These are phyloP conservation scores for Lindbergichthys nudifrons DNA, from an alignment of 2,797 vertebrate species.

Conservation along the genomic window DNA sequence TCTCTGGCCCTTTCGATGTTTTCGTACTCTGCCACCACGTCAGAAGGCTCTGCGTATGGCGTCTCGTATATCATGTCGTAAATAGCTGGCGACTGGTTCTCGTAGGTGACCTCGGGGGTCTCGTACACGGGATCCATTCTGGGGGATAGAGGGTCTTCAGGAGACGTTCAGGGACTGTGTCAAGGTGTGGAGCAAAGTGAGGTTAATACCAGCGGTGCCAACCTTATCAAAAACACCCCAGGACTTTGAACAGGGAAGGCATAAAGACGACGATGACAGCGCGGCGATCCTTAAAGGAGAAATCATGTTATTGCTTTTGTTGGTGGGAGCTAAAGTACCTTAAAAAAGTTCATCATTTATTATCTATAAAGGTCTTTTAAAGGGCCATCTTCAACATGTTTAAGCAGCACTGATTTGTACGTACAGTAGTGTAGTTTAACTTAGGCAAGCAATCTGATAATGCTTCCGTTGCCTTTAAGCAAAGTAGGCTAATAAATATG, in stretches of 20 bases:
- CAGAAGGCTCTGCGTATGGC: background rate
- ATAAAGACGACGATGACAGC: background rate
- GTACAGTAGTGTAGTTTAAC: background rate
- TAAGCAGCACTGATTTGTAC: background rate
- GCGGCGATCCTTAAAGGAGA: conserved; percentile 46
- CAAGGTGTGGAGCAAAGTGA: conserved; percentile 47
- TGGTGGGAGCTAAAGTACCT: background rate
- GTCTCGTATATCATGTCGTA: conserved; percentile 30
- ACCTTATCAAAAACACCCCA: conserved; percentile 53
- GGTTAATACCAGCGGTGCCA: conserved; percentile 1
- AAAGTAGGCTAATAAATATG: too few relatives aligned
- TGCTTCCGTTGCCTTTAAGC: background rate
- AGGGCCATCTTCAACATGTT: background rate
- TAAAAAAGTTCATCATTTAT: conserved; percentile 8
- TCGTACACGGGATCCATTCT: conserved; percentile 64
- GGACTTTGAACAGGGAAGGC: conserved; percentile 72
- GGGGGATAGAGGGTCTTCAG: background rate
- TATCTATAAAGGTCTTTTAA: background rate
- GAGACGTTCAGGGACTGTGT: background rate
- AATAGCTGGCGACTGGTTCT: background rate
- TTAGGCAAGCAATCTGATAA: background rate
- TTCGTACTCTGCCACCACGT: conserved; percentile 15
- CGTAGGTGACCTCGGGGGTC: conserved; percentile 17
- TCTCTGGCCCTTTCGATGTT: background rate
- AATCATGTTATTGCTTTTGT: conserved; percentile 7